Evolutionary conservation across 1,140 invertebrate species (phyloP).

Genomic region (Solenopsis fugax): DNA sequence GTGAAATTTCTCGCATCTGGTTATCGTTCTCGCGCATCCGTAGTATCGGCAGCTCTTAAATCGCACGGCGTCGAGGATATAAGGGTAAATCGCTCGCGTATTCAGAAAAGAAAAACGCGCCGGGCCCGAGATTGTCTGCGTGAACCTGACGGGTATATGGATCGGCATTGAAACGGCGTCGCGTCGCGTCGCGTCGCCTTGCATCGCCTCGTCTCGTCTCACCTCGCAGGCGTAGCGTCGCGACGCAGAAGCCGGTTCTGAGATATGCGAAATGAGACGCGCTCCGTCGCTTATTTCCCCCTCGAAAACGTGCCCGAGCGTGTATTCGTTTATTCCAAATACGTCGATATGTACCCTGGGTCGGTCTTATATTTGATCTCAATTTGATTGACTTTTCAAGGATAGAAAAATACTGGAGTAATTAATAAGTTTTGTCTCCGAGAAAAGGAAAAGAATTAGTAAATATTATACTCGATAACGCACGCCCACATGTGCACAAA

Average conservation of each 20-base stretch:
- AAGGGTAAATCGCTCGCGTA: slow-evolving; percentile 52
- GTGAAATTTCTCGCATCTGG: slow-evolving; percentile 55
- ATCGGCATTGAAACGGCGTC: slow-evolving; percentile 33
- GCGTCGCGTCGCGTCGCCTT: not conserved
- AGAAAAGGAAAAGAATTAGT: not conserved
- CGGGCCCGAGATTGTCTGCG: slow-evolving; percentile 40
- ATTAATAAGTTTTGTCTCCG: not conserved
- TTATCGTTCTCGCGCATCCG: slow-evolving; percentile 32
- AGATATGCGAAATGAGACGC: slow-evolving; percentile 44
- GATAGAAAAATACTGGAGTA: not conserved
- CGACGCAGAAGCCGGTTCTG: slow-evolving; percentile 30
- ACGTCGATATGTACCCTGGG: slow-evolving; percentile 6
- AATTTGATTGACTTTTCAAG: slow-evolving; percentile 8
- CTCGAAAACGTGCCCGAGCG: slow-evolving; percentile 28
- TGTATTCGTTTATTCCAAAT: slow-evolving; percentile 13
- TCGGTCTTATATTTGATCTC: not conserved
- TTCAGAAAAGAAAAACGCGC: slow-evolving; percentile 48
- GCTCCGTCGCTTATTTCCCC: slow-evolving; percentile 44
- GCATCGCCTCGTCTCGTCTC: not conserved
- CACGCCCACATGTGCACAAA: too few species aligned
- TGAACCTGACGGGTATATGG: slow-evolving; percentile 44
- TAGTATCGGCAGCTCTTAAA: slow-evolving; percentile 52
- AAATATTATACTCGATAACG: too few species aligned
- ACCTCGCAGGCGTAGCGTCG: slow-evolving; percentile 2
- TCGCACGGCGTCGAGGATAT: slow-evolving; percentile 34